These are phyloP conservation scores for Anolis sagrei DNA, from an alignment of 2,113 vertebrate genomes.

Conservation along the genomic window DNA sequence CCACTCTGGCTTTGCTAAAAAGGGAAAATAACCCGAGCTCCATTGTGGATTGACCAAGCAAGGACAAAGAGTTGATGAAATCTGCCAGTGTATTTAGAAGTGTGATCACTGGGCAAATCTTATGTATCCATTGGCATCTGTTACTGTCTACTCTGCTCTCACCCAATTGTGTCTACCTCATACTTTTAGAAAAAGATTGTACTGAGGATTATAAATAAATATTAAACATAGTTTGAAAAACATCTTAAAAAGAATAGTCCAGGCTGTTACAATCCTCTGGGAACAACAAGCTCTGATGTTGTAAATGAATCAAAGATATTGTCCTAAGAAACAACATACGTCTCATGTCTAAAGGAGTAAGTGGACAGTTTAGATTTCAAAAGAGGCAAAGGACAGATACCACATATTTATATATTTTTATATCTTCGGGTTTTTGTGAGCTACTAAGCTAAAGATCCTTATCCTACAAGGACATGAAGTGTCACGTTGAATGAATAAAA, in stretches of 20 bases:
- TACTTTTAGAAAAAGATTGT: not conserved
- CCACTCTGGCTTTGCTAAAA: not conserved
- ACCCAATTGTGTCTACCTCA: not conserved
- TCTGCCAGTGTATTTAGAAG: not conserved
- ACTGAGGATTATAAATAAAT: not conserved
- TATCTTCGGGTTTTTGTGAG: not conserved
- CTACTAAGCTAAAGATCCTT: not conserved
- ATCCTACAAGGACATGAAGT: not conserved
- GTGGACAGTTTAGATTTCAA: not conserved
- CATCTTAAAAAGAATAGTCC: not conserved
- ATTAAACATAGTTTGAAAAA: not conserved
- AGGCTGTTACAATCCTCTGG: not conserved
- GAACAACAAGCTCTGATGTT: not conserved
- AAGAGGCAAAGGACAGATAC: not conserved
- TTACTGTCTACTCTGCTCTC: not conserved
- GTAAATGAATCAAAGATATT: not conserved
- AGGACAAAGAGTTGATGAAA: not conserved
- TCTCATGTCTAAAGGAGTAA: not conserved
- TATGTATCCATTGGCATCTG: not conserved
- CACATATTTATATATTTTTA: not conserved
- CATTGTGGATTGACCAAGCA: not conserved
- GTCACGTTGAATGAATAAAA: not conserved
- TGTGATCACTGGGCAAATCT: not conserved
- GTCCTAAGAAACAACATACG: not conserved
- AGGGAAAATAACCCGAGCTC: not conserved